Percentiles rank a stretch among this genome's conserved stretches.
Evolutionary conservation across 2,797 vertebrate species (phyloP).

Genomic region (Manis pentadactyla): DNA sequence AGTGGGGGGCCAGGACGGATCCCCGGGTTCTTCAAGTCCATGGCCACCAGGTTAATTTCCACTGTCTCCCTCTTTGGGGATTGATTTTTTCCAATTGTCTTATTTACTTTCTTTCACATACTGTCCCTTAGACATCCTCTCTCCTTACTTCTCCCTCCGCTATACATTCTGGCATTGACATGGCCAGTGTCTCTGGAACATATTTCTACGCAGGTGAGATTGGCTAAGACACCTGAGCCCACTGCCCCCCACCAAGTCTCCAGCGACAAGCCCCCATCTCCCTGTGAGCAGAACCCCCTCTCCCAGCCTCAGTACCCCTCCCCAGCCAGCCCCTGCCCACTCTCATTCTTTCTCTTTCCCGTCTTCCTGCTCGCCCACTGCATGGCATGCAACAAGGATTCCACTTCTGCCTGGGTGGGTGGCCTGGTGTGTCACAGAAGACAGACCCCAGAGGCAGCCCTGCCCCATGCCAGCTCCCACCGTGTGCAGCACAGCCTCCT

Average conservation of each 20-base stretch:
- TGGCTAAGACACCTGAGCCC: neutral
- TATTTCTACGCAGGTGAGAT: neutral
- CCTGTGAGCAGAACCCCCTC: neutral
- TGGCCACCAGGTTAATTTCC: neutral
- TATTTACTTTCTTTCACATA: rapidly evolving
- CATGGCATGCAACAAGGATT: neutral
- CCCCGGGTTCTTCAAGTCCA: neutral
- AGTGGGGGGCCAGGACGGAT: neutral
- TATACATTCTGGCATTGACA: rapidly evolving
- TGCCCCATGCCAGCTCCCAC: rapidly evolving
- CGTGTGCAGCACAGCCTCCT: rapidly evolving
- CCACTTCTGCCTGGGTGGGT: neutral
- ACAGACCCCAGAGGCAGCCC: neutral
- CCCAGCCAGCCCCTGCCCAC: neutral
- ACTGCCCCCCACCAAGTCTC: neutral
- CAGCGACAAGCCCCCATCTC: neutral
- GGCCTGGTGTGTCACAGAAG: neutral
- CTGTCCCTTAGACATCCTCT: neutral
- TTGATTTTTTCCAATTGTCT: neutral
- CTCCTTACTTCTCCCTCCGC: neutral
- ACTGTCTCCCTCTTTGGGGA: neutral
- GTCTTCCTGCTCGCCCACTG: neutral
- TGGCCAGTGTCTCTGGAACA: neutral
- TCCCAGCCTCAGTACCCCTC: no score
- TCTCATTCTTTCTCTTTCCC: neutral